These are phyloP conservation scores for Drosophila azteca DNA, from an alignment of 1,140 invertebrate species.

Conservation along the genomic window DNA sequence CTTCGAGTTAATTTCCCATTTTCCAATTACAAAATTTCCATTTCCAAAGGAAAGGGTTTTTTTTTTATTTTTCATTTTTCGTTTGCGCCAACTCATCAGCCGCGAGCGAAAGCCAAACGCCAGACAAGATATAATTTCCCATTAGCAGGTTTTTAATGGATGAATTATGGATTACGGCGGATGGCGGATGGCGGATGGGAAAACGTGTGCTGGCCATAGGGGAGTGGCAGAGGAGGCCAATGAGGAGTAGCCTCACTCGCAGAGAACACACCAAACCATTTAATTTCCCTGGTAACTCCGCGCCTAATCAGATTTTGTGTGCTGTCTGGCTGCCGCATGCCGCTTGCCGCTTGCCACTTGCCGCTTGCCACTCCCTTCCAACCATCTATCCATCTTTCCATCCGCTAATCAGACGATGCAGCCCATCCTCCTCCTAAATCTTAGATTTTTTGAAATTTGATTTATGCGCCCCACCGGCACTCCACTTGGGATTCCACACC, in stretches of 20 bases:
- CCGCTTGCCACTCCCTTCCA: conserved; percentile 7
- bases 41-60: conserved; percentile 11
- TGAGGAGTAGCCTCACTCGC: not conserved
- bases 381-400: not conserved
- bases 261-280: conserved; percentile 21
- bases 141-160: conserved; percentile 60
- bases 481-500: no score
- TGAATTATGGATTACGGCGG: conserved; percentile 7
- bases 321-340: not conserved
- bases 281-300: not conserved
- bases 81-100: conserved; percentile 44
- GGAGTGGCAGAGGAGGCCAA: conserved; percentile 41
- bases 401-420: conserved; percentile 53
- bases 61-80: conserved; percentile 5
- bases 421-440: conserved; percentile 11
- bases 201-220: conserved; percentile 39
- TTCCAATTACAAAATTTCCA: conserved; percentile 1
- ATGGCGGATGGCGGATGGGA: no score
- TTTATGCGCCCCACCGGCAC: conserved; percentile 7
- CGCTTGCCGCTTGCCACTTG: no score
- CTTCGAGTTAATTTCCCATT: not conserved
- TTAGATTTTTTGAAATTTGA: conserved; percentile 41
- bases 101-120: conserved; percentile 29
- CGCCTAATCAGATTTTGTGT: conserved; percentile 37
- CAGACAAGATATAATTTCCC: conserved; percentile 53